These are phyloP conservation scores for Enteromius radiatus DNA, from an alignment of 2,797 vertebrate species.

Conservation along the genomic window DNA sequence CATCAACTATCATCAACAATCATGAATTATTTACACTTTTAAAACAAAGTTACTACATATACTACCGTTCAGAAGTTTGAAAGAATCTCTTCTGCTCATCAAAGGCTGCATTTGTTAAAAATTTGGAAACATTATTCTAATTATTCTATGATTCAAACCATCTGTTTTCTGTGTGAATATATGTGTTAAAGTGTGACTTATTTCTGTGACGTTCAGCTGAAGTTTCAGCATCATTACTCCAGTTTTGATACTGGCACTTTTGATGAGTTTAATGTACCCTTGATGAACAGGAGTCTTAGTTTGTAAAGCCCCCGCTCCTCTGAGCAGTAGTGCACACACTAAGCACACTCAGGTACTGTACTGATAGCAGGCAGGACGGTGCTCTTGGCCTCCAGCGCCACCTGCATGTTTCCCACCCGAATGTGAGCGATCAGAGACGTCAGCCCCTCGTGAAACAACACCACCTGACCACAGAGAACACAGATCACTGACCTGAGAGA, in stretches of 20 bases:
- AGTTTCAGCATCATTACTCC: neutral
- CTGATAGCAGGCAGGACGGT: slow-evolving; percentile 79
- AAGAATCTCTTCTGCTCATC: neutral
- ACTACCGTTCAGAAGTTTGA: neutral
- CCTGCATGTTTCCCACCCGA: slow-evolving; percentile 84
- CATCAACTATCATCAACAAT: no score
- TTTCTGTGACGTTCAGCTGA: neutral
- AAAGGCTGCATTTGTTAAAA: neutral
- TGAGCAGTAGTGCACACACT: neutral
- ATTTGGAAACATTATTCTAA: neutral
- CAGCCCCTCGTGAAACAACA: slow-evolving; percentile 79
- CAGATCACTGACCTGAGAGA: neutral
- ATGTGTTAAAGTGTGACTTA: neutral
- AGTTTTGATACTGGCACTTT: no score
- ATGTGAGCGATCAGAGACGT: slow-evolving; percentile 85
- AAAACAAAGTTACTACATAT: no score
- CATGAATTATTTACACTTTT: neutral
- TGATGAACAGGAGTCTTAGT: neutral
- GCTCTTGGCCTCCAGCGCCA: slow-evolving; percentile 84
- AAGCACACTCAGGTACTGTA: slow-evolving; percentile 60
- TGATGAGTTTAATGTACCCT: neutral
- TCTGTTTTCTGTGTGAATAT: neutral
- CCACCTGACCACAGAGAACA: slow-evolving; percentile 71
- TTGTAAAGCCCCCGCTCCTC: neutral
- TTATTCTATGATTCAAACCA: neutral